Conservation (phyloP, 2,888 invertebrate species). For the Chloroclystis v-ata region DNA sequence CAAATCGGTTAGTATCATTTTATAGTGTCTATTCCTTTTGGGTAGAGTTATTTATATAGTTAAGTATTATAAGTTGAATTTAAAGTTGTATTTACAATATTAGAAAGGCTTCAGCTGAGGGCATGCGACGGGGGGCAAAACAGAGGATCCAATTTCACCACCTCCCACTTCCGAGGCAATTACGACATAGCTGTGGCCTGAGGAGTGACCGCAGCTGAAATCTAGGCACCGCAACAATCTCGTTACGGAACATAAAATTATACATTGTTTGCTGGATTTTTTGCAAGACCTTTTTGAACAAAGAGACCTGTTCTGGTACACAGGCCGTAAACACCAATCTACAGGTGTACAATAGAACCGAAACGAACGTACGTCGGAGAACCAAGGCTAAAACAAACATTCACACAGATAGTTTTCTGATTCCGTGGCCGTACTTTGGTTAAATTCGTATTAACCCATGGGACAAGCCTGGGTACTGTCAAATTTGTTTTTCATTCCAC, state of each 20-base stretch:
- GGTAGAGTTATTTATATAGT: not conserved
- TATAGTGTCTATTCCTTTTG: no score
- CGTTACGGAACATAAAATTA: constrained; percentile 67
- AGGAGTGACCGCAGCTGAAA: constrained; percentile 63
- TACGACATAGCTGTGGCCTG: constrained; percentile 62
- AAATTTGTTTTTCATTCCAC: no score
- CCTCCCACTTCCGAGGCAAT: constrained; percentile 72
- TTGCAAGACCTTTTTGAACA: constrained; percentile 60
- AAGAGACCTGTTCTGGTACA: constrained; percentile 47
- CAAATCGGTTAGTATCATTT: no score
- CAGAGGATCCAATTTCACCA: constrained; percentile 71
- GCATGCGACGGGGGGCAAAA: constrained; percentile 48
- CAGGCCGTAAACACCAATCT: constrained; percentile 27
- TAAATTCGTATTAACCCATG: no score
- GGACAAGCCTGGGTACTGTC: no score
- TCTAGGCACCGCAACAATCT: constrained; percentile 63
- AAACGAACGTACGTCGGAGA: constrained; percentile 16
- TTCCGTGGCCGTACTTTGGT: no score
- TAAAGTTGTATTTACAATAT: constrained; percentile 38
- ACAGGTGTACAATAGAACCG: constrained; percentile 35
- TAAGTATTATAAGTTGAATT: constrained; percentile 29
- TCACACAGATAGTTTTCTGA: no score
- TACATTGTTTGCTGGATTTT: constrained; percentile 58
- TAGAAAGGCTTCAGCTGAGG: constrained; percentile 64
- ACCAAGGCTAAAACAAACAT: not conserved